Evolutionary conservation across 2,888 invertebrate species (phyloP).

Genomic region (Netelia melanura): DNA sequence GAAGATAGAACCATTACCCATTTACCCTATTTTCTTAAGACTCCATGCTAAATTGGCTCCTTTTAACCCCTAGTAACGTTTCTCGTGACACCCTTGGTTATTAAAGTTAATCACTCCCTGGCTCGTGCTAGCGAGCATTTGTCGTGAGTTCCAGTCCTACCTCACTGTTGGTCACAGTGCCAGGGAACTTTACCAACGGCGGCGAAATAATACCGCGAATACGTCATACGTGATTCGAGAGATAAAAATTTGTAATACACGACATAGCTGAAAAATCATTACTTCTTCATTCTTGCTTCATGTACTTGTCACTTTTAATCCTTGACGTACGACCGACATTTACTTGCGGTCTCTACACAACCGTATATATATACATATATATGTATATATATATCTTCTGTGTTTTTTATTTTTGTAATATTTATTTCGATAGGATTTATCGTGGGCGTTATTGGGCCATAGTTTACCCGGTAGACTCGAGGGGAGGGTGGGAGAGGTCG

Average conservation of each 20-base stretch:
- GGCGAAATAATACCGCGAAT: background rate
- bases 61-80: constrained; percentile 3
- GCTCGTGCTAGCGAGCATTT: constrained; percentile 10
- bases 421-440: constrained; percentile 16
- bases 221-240: constrained; percentile 25
- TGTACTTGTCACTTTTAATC: constrained; percentile 15
- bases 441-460: constrained; percentile 24
- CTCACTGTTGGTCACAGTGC: constrained; percentile 47
- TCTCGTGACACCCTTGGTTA: constrained; percentile 60
- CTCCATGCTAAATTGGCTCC: constrained; percentile 15
- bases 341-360: constrained; percentile 4
- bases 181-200: constrained; percentile 50
- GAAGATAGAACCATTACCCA: background rate
- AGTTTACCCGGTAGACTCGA: constrained; percentile 5
- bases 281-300: background rate
- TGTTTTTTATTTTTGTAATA: background rate
- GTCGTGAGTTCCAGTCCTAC: constrained; percentile 26
- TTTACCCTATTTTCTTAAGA: constrained; percentile 19
- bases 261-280: background rate
- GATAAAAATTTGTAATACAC: constrained; percentile 19
- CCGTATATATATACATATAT: too few species aligned
- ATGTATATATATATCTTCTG: background rate
- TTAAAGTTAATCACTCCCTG: constrained; percentile 69
- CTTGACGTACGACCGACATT: constrained; percentile 14
- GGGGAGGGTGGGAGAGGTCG: background rate